Evolutionary conservation across 2,888 invertebrate species (phyloP).

Genomic region (Cacoxenus indagator): DNA sequence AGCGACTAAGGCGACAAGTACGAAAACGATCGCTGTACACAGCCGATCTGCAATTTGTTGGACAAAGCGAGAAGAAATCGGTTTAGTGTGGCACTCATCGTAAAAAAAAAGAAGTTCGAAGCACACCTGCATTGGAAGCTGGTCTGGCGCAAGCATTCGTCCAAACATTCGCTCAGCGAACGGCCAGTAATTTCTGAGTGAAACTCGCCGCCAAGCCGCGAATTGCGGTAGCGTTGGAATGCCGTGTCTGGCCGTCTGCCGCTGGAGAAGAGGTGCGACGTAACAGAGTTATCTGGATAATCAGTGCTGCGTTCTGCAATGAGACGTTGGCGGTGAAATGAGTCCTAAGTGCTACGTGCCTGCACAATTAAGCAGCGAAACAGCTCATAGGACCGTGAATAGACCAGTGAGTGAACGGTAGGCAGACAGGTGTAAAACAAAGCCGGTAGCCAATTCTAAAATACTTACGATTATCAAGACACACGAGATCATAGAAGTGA

Average conservation of each 20-base stretch:
- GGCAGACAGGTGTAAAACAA: slow-evolving; percentile 32
- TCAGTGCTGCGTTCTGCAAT: slow-evolving; percentile 87
- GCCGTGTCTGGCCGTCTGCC: slow-evolving; percentile 89
- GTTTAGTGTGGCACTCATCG: slow-evolving; percentile 11
- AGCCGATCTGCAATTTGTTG: slow-evolving; percentile 76
- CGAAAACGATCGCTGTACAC: slow-evolving; percentile 89
- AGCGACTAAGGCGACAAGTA: slow-evolving; percentile 86
- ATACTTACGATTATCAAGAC: slow-evolving; percentile 89
- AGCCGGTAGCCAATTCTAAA: slow-evolving; percentile 29
- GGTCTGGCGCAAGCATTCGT: slow-evolving; percentile 89
- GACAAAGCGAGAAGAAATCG: slow-evolving; percentile 1
- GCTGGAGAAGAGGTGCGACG: slow-evolving; percentile 86
- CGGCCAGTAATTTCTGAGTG: slow-evolving; percentile 91
- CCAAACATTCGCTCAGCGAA: slow-evolving; percentile 89
- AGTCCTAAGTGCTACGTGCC: slow-evolving; percentile 5
- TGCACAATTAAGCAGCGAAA: slow-evolving; percentile 27
- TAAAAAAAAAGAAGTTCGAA: slow-evolving; percentile 21
- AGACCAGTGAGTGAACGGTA: slow-evolving; percentile 16
- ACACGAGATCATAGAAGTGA: slow-evolving; percentile 90
- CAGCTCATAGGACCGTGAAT: slow-evolving; percentile 36
- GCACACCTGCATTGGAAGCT: slow-evolving; percentile 84
- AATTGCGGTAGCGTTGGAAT: slow-evolving; percentile 85
- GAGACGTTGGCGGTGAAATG: slow-evolving; percentile 36
- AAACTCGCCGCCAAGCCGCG: slow-evolving; percentile 87
- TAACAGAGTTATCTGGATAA: slow-evolving; percentile 88